phyloP scores from a whole-genome alignment of 2,113 vertebrate species.

The Tachysurus vachellii region DNA sequence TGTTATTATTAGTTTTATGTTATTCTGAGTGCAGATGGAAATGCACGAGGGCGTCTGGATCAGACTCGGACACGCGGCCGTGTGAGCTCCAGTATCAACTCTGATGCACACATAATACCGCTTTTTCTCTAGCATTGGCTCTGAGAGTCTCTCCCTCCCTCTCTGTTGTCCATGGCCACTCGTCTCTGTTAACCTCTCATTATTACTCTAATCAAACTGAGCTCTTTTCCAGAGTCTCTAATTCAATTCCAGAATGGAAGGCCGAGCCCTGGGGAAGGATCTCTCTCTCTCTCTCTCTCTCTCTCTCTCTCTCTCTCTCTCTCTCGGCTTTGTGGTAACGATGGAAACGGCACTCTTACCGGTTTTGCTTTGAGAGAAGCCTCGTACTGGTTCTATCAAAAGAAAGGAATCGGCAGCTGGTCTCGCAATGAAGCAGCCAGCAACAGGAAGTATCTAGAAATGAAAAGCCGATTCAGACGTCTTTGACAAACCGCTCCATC shows the following conservation, averaged over 20 bases:
- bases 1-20: too few species aligned
- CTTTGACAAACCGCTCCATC: slow-evolving; percentile 30
- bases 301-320: not conserved
- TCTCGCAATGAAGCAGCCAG: slow-evolving; percentile 52
- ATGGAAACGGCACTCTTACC: slow-evolving; percentile 45
- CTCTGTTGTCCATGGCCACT: not conserved
- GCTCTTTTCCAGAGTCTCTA: slow-evolving; percentile 46
- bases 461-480: slow-evolving; percentile 47
- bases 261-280: slow-evolving; percentile 50
- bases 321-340: slow-evolving; percentile 61
- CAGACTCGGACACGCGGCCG: not conserved
- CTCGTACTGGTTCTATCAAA: not conserved
- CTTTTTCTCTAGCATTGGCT: not conserved
- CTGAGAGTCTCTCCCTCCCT: not conserved
- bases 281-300: too few species aligned
- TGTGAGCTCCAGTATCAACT: not conserved
- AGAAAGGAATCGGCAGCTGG: slow-evolving; percentile 41
- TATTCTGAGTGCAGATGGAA: slow-evolving; percentile 27
- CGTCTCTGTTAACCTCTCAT: slow-evolving; percentile 22
- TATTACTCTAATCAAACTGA: not conserved
- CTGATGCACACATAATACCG: not conserved
- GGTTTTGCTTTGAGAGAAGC: slow-evolving; percentile 11
- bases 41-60: slow-evolving; percentile 12
- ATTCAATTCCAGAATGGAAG: slow-evolving; percentile 58
- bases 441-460: slow-evolving; percentile 39